Conservation (phyloP, 2,797 vertebrate species). For the Sardinella longiceps region DNA sequence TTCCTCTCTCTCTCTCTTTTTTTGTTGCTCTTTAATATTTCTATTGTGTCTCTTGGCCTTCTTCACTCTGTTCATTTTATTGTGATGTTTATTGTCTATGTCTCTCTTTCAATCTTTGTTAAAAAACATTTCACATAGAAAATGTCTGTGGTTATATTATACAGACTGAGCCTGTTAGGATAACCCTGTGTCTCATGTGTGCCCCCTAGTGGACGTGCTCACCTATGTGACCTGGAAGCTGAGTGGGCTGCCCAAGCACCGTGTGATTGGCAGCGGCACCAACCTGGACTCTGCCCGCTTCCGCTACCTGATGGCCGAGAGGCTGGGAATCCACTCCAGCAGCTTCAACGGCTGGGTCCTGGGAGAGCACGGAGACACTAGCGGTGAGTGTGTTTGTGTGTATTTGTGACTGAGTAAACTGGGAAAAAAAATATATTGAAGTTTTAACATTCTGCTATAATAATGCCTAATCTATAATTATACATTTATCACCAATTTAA, state of each 20-base stretch:
- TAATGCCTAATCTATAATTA: too few relatives aligned
- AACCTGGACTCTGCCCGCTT: conserved; percentile 96
- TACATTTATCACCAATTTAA: too few relatives aligned
- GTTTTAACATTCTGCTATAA: too few relatives aligned
- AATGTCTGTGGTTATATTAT: neutral
- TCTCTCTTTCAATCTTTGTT: neutral
- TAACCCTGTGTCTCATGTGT: neutral
- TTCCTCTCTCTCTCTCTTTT: neutral
- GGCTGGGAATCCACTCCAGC: conserved; percentile 86
- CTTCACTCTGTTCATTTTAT: neutral
- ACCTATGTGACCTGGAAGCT: conserved; percentile 98
- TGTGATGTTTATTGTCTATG: neutral
- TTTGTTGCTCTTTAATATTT: neutral
- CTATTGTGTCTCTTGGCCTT: neutral
- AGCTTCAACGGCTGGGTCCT: conserved; percentile 96
- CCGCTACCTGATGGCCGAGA: conserved; percentile 89
- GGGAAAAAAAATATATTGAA: too few relatives aligned
- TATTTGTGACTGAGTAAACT: neutral
- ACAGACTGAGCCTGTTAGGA: neutral
- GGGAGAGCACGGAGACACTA: conserved; percentile 96
- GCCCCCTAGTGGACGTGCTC: conserved; percentile 86
- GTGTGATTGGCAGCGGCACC: conserved; percentile 95
- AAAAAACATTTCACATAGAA: neutral
- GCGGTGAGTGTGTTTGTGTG: conserved; percentile 52
- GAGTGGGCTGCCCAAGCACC: conserved; percentile 92